Conservation (phyloP, 2,888 invertebrate species). For the Caenorhabditis sp. region DNA sequence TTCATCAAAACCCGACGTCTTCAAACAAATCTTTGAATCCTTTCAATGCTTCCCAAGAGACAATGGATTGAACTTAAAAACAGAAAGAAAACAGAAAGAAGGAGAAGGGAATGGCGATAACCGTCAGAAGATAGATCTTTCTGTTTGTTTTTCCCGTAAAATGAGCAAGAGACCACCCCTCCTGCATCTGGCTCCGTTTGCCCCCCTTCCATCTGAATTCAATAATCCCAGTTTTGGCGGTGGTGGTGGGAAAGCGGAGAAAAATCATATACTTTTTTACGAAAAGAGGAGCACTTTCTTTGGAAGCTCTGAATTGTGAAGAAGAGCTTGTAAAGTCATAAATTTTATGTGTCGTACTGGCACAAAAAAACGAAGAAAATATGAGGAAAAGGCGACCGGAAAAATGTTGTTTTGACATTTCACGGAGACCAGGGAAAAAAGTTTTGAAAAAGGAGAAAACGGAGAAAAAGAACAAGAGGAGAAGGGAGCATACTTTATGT, state of each 20-base stretch:
- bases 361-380: conserved; percentile 19
- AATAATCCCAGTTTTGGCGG: conserved; percentile 21
- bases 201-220: conserved; percentile 13
- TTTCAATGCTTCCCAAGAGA: conserved; percentile 45
- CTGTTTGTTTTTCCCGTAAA: conserved; percentile 39
- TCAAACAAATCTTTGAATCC: conserved; percentile 46
- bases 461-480: not conserved
- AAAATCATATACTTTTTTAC: conserved; percentile 26
- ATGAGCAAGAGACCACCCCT: conserved; percentile 13
- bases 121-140: conserved; percentile 35
- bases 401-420: conserved; percentile 39
- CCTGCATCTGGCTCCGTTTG: not conserved
- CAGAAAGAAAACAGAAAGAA: conserved; percentile 14
- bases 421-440: conserved; percentile 9
- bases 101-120: conserved; percentile 11
- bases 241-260: conserved; percentile 9
- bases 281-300: conserved; percentile 26
- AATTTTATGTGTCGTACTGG: conserved; percentile 41
- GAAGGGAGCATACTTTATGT: not conserved
- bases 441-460: conserved; percentile 18
- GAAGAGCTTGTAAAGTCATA: conserved; percentile 40
- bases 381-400: not conserved
- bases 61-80: conserved; percentile 11
- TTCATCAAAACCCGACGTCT: conserved; percentile 21
- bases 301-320: no score